Evolutionary conservation across 1,140 invertebrate genomes (phyloP).

Genomic region (Lepidurus apus): DNA sequence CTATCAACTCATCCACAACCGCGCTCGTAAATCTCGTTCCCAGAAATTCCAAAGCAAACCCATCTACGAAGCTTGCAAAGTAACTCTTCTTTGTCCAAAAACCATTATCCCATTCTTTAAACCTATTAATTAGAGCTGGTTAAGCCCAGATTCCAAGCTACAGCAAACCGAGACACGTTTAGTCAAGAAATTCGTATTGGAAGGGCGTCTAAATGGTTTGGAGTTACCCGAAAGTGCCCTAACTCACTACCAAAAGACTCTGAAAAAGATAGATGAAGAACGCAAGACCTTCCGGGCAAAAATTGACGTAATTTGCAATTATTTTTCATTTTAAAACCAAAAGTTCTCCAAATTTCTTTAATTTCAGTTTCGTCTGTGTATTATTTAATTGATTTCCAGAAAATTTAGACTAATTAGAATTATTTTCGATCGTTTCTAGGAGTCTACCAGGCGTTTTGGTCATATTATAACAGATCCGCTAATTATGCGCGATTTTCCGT

Average conservation of each 20-base stretch:
- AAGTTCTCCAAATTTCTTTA: background rate
- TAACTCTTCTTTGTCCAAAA: constrained; percentile 32
- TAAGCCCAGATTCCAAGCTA: constrained; percentile 49
- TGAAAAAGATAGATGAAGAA: constrained; percentile 38
- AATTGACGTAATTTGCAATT: constrained; percentile 46
- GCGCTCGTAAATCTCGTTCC: constrained; percentile 58
- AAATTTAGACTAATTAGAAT: background rate
- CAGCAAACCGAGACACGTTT: constrained; percentile 64
- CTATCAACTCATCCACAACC: constrained; percentile 66
- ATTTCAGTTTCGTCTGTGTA: constrained; percentile 24
- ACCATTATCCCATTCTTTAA: constrained; percentile 25
- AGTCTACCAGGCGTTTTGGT: constrained; percentile 56
- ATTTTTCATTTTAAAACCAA: constrained; percentile 24
- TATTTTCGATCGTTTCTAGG: constrained; percentile 41
- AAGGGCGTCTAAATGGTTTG: constrained; percentile 74
- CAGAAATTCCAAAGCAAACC: constrained; percentile 60
- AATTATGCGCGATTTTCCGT: constrained; percentile 66
- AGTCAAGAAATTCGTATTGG: constrained; percentile 68
- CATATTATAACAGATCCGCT: constrained; percentile 60
- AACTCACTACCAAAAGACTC: constrained; percentile 40
- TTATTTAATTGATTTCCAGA: background rate
- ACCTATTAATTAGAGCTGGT: constrained; percentile 45
- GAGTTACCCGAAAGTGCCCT: constrained; percentile 47
- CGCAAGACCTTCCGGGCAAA: constrained; percentile 46
- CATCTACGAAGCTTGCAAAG: constrained; percentile 63